Conservation (phyloP, 2,888 invertebrate species). For the Heliconius charithonia region DNA sequence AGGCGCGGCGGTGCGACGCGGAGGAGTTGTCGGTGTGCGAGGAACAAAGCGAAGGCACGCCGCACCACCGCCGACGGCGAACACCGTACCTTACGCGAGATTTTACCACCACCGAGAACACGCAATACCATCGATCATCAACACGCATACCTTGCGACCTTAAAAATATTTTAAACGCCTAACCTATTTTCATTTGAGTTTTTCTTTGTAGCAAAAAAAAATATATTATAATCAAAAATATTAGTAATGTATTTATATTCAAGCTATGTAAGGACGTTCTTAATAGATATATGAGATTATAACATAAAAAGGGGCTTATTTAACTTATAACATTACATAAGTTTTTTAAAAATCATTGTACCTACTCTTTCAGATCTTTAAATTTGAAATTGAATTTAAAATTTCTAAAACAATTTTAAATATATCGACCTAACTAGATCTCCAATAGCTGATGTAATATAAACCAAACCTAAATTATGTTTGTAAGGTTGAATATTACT, state of each 20-base stretch:
- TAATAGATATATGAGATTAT: neutral
- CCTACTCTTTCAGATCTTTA: no score
- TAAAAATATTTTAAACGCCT: slow-evolving; percentile 59
- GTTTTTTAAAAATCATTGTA: no score
- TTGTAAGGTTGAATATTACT: neutral
- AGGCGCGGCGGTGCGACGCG: slow-evolving; percentile 71
- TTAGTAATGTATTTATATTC: neutral
- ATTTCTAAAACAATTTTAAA: neutral
- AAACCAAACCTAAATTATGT: neutral
- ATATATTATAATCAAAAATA: neutral
- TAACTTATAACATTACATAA: neutral
- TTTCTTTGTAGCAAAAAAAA: neutral
- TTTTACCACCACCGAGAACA: slow-evolving; percentile 62
- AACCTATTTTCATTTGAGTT: slow-evolving; percentile 61
- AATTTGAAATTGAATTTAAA: neutral
- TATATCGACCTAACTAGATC: neutral
- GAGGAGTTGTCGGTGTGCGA: slow-evolving; percentile 63
- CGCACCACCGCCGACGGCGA: slow-evolving; percentile 58
- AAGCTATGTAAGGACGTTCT: neutral
- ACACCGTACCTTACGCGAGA: slow-evolving; percentile 59
- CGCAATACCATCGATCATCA: slow-evolving; percentile 74
- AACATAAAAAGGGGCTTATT: neutral
- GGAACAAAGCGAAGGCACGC: slow-evolving; percentile 67
- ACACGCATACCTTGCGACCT: slow-evolving; percentile 64
- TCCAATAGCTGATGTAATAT: neutral